Conservation (phyloP, 2,797 vertebrate species). For the Halcyon leucocephala region DNA sequence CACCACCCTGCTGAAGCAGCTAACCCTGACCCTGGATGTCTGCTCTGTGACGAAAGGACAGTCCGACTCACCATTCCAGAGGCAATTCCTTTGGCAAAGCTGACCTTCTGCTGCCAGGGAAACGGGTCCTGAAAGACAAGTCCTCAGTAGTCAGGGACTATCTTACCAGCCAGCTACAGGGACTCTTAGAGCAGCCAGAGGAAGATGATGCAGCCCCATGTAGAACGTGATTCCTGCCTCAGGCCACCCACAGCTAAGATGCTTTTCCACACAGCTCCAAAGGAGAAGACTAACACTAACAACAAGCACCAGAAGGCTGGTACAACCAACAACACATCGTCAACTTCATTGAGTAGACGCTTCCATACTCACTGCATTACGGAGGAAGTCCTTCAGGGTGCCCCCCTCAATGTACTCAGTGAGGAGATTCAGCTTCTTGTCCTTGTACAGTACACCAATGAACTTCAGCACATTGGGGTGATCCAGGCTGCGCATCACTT, state of each 20-base stretch:
- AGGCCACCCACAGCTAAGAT: background rate
- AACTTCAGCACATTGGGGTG: constrained; percentile 93
- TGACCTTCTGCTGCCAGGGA: constrained; percentile 94
- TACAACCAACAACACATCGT: background rate
- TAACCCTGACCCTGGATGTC: background rate
- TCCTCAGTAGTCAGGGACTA: background rate
- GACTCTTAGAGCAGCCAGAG: background rate
- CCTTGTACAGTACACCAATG: constrained; percentile 95
- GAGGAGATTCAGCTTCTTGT: constrained; percentile 93
- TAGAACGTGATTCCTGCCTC: background rate
- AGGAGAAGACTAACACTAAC: background rate
- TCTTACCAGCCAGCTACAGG: background rate
- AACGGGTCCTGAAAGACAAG: constrained; percentile 86
- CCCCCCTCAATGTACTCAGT: constrained; percentile 94
- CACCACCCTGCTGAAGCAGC: background rate
- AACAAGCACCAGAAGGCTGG: background rate
- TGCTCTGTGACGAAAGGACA: background rate
- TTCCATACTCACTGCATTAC: constrained; percentile 83
- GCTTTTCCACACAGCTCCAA: background rate
- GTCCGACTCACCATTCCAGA: constrained; percentile 92
- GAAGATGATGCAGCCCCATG: background rate
- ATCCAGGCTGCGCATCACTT: constrained; percentile 95
- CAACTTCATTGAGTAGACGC: background rate
- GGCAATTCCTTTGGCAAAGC: constrained; percentile 93
- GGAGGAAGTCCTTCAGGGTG: constrained; percentile 92